Evolutionary conservation across 2,797 vertebrate species (phyloP).

Genomic region (Phaenicophaeus curvirostris): DNA sequence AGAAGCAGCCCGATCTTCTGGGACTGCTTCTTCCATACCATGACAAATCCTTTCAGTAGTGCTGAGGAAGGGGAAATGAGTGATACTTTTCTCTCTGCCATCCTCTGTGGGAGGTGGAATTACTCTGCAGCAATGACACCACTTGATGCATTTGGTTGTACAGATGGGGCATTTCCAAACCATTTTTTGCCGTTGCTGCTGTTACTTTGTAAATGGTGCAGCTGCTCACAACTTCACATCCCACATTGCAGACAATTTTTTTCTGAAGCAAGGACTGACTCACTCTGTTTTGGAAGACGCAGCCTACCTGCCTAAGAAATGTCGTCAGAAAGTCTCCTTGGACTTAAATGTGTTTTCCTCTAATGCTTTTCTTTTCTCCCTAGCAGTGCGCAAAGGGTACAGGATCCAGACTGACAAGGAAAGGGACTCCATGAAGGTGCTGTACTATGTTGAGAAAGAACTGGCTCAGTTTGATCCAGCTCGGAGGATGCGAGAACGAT

Average conservation of each 20-base stretch:
- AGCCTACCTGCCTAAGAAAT: constrained; percentile 22
- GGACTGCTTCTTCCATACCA: not conserved
- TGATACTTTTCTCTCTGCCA: not conserved
- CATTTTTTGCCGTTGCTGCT: not conserved
- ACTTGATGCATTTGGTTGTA: not conserved
- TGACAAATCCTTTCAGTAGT: not conserved
- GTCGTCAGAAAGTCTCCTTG: not conserved
- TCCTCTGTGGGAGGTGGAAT: constrained; percentile 14
- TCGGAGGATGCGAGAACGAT: constrained; percentile 86
- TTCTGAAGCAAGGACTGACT: constrained; percentile 7
- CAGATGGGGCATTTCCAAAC: not conserved
- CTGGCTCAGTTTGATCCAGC: constrained; percentile 87
- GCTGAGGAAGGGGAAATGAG: constrained; percentile 21
- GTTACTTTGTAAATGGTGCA: not conserved
- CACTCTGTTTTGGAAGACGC: constrained; percentile 20
- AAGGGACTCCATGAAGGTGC: constrained; percentile 91
- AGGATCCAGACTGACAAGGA: constrained; percentile 88
- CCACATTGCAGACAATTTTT: not conserved
- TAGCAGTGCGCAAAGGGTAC: constrained; percentile 89
- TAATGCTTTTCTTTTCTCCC: constrained; percentile 9
- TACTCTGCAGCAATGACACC: not conserved
- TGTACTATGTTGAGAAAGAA: constrained; percentile 93
- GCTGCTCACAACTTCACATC: constrained; percentile 21
- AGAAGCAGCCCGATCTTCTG: not conserved
- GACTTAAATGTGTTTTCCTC: not conserved